phyloP scores from a whole-genome alignment of 2,797 vertebrate species.

The Zenarchopterus dispar region DNA sequence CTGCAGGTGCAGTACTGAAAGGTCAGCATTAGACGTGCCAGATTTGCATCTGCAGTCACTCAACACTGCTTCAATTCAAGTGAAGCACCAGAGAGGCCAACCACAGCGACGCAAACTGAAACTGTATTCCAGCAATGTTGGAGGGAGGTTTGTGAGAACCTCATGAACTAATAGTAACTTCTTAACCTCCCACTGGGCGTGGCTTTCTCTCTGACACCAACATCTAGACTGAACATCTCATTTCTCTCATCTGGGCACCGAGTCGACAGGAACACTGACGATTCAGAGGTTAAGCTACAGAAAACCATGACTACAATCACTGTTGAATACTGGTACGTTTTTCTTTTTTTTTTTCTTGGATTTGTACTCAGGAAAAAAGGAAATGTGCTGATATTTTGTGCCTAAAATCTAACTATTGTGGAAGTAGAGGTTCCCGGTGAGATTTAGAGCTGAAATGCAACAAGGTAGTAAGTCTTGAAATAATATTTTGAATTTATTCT shows the following conservation, averaged over 20 bases:
- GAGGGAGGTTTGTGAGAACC: not conserved
- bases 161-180: too few relatives aligned
- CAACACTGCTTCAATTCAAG: too few relatives aligned
- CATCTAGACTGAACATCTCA: not conserved
- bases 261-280: not conserved
- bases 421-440: too few relatives aligned
- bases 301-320: constrained; percentile 39
- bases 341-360: too few relatives aligned
- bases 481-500: not conserved
- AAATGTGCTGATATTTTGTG: too few relatives aligned
- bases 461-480: too few relatives aligned
- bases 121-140: too few relatives aligned
- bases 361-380: too few relatives aligned
- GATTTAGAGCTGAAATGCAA: too few relatives aligned
- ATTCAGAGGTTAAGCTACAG: not conserved
- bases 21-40: not conserved
- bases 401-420: too few relatives aligned
- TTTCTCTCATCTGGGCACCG: not conserved
- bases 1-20: not conserved
- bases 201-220: constrained; percentile 3
- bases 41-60: constrained; percentile 2
- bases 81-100: too few relatives aligned
- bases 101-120: too few relatives aligned
- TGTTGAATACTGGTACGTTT: constrained; percentile 63
- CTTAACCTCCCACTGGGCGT: constrained; percentile 41